These are phyloP conservation scores for Coregonus sp. DNA, from an alignment of 2,797 vertebrate genomes.

Conservation along the genomic window DNA sequence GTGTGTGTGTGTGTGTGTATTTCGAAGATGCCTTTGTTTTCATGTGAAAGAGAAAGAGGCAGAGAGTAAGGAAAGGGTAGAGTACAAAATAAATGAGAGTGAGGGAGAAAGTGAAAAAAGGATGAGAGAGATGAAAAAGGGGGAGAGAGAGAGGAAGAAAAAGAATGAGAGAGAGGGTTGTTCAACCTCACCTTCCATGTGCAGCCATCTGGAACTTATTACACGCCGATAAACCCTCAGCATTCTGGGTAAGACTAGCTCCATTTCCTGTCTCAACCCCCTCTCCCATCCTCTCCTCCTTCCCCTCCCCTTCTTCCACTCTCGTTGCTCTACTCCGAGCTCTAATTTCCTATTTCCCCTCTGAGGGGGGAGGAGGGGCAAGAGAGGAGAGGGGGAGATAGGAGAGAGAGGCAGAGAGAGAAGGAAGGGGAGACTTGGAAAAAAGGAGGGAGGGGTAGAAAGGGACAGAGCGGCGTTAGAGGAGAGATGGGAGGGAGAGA, in stretches of 20 bases:
- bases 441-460: not conserved
- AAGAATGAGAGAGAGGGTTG: not conserved
- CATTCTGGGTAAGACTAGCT: conserved; percentile 28
- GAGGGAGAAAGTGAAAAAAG: not conserved
- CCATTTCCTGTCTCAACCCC: conserved; percentile 32
- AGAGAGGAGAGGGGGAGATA: not conserved
- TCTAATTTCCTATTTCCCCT: not conserved
- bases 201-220: conserved; percentile 51
- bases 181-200: conserved; percentile 16
- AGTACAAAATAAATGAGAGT: not conserved
- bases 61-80: not conserved
- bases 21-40: conserved; percentile 2
- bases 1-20: not conserved
- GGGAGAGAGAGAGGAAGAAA: not conserved
- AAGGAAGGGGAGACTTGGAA: too few relatives aligned
- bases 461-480: conserved; percentile 2
- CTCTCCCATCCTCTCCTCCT: not conserved
- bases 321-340: conserved; percentile 16
- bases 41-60: not conserved
- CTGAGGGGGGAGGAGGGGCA: conserved; percentile 2
- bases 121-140: not conserved
- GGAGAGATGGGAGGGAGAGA: conserved; percentile 4
- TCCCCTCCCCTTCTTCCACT: not conserved
- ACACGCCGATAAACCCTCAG: conserved; percentile 42
- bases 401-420: not conserved